Conservation (phyloP, 1,140 invertebrate species). For the Drosophila tropicalis region DNA sequence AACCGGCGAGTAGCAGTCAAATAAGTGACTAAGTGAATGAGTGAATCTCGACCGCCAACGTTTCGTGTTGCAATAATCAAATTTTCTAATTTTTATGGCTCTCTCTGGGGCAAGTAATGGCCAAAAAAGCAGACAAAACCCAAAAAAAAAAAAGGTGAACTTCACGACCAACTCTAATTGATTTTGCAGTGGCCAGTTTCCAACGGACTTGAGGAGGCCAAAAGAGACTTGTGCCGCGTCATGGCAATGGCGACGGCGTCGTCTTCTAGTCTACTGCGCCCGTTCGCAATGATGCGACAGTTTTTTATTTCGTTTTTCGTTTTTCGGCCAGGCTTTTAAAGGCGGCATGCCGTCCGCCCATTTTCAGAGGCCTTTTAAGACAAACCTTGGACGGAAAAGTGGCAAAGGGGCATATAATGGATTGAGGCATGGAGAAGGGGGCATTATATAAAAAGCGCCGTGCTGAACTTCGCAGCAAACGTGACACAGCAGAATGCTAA, state of each 20-base stretch:
- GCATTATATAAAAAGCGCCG: constrained; percentile 48
- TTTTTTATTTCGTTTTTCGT: constrained; percentile 17
- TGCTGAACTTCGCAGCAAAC: constrained; percentile 75
- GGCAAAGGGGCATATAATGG: constrained; percentile 21
- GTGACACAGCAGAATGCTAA: constrained; percentile 51
- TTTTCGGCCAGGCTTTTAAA: constrained; percentile 65
- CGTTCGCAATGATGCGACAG: constrained; percentile 69
- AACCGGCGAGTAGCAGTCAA: constrained; percentile 6
- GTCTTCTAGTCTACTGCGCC: constrained; percentile 77
- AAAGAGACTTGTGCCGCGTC: constrained; percentile 56
- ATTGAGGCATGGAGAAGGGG: constrained; percentile 26
- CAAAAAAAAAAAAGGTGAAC: constrained; percentile 23
- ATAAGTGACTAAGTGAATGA: constrained; percentile 21
- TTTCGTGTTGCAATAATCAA: constrained; percentile 79
- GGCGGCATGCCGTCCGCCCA: constrained; percentile 32
- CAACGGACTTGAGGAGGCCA: constrained; percentile 34
- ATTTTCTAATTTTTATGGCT: constrained; percentile 82
- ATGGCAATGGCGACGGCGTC: constrained; percentile 64
- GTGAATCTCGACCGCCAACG: constrained; percentile 58
- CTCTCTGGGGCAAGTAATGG: constrained; percentile 63
- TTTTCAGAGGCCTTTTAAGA: constrained; percentile 62
- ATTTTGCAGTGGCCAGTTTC: constrained; percentile 56
- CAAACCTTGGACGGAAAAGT: constrained; percentile 37
- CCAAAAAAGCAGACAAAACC: constrained; percentile 32
- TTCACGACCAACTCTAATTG: constrained; percentile 72